These are phyloP conservation scores for Empis livida DNA, from an alignment of 2,888 invertebrate species.

Conservation along the genomic window DNA sequence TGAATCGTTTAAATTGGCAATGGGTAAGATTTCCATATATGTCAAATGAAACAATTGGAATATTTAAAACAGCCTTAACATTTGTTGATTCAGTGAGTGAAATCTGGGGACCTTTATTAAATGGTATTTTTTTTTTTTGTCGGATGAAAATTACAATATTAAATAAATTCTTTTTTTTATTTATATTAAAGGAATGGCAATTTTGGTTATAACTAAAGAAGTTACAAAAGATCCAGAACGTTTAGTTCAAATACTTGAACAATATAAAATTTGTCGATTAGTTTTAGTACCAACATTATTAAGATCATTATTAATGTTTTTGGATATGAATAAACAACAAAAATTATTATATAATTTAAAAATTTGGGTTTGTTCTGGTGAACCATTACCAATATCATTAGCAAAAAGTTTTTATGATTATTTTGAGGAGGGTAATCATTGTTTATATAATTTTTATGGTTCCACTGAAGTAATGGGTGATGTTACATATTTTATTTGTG, in stretches of 20 bases:
- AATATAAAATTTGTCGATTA: constrained; percentile 64
- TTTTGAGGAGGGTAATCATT: constrained; percentile 50
- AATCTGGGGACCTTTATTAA: constrained; percentile 73
- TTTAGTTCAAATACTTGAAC: constrained; percentile 52
- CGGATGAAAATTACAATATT: too few species aligned
- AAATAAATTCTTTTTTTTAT: neutral
- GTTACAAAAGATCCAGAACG: constrained; percentile 67
- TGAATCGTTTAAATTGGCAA: constrained; percentile 81
- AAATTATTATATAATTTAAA: constrained; percentile 46
- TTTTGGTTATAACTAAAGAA: constrained; percentile 60
- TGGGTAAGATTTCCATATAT: constrained; percentile 69
- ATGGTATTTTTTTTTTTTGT: constrained; percentile 37
- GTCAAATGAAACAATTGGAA: constrained; percentile 51
- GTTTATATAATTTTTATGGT: constrained; percentile 78
- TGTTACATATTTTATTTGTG: constrained; percentile 64
- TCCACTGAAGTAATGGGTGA: constrained; percentile 89
- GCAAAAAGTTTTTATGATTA: constrained; percentile 63
- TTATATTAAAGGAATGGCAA: constrained; percentile 40
- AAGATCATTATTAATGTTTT: constrained; percentile 61
- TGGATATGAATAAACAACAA: constrained; percentile 45
- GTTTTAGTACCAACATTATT: constrained; percentile 76
- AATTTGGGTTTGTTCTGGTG: constrained; percentile 81
- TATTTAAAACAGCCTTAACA: constrained; percentile 83
- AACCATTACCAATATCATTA: constrained; percentile 56
- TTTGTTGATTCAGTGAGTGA: constrained; percentile 85